phyloP scores from a whole-genome alignment of 2,888 invertebrate species.

The Metopia argyrocephala region DNA sequence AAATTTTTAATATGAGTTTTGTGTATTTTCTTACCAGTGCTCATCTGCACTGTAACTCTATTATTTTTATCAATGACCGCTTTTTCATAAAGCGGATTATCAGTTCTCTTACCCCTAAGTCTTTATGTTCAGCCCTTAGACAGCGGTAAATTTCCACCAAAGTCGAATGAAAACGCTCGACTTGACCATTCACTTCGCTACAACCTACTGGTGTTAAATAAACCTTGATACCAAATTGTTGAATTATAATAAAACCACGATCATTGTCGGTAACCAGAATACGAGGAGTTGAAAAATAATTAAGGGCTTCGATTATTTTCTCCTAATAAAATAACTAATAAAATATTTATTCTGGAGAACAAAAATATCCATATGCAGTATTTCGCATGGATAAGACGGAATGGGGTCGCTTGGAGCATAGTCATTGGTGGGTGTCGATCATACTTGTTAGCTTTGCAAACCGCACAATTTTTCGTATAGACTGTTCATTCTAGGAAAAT shows the following conservation, averaged over 20 bases:
- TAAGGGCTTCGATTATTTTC: slow-evolving; percentile 44
- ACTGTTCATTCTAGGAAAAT: too few relatives aligned
- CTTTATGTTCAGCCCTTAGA: slow-evolving; percentile 34
- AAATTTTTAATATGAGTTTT: background rate
- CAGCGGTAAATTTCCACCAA: slow-evolving; percentile 51
- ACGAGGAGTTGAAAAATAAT: slow-evolving; percentile 54
- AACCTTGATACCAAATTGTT: background rate
- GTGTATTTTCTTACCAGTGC: background rate
- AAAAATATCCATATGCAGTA: too few relatives aligned
- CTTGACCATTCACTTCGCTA: slow-evolving; percentile 55
- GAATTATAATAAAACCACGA: slow-evolving; percentile 29
- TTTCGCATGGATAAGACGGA: too few relatives aligned
- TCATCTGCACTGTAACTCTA: background rate
- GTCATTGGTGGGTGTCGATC: too few relatives aligned
- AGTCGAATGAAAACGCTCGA: slow-evolving; percentile 58
- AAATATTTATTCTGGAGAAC: too few relatives aligned
- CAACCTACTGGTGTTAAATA: slow-evolving; percentile 36
- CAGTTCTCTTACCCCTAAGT: slow-evolving; percentile 19
- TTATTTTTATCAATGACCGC: background rate
- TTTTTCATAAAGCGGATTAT: slow-evolving; percentile 6
- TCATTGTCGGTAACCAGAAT: slow-evolving; percentile 55
- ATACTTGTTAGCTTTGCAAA: too few relatives aligned
- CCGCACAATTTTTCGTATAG: too few relatives aligned
- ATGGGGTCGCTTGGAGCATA: too few relatives aligned
- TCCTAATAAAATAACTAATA: too few relatives aligned